Evolutionary conservation across 2,113 vertebrate genomes (phyloP).

Genomic region (Hemicordylus capensis): DNA sequence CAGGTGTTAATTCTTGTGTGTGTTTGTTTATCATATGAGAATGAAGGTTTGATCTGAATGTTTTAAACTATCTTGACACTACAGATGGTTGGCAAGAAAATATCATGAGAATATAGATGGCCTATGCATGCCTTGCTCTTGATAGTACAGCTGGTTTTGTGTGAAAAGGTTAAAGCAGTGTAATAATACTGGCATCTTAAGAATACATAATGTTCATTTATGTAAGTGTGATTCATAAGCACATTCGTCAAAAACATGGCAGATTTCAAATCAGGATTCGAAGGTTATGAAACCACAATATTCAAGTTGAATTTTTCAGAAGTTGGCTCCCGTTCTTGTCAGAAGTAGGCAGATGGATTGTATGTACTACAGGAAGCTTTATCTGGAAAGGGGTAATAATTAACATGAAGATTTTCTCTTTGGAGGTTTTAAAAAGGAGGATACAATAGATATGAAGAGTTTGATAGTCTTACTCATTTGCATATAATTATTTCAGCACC

Average conservation of each 20-base stretch:
- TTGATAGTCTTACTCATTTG: background rate
- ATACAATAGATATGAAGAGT: background rate
- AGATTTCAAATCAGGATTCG: background rate
- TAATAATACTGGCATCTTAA: background rate
- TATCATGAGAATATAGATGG: background rate
- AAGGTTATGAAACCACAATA: background rate
- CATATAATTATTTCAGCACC: background rate
- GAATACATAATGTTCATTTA: background rate
- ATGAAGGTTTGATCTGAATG: background rate
- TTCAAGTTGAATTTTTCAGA: background rate
- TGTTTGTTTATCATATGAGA: background rate
- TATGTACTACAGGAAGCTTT: background rate
- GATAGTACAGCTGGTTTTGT: background rate
- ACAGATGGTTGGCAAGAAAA: background rate
- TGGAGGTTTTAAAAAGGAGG: background rate
- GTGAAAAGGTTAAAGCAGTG: background rate
- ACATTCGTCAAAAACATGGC: too few relatives aligned
- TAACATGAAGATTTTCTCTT: background rate
- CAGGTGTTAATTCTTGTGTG: background rate
- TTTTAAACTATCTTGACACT: background rate
- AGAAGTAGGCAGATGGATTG: background rate
- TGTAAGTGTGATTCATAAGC: background rate
- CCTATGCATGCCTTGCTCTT: background rate
- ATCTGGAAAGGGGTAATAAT: background rate
- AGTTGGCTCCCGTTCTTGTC: background rate